Evolutionary conservation across 1,140 invertebrate genomes (phyloP).

Genomic region (Drosophila yakuba): DNA sequence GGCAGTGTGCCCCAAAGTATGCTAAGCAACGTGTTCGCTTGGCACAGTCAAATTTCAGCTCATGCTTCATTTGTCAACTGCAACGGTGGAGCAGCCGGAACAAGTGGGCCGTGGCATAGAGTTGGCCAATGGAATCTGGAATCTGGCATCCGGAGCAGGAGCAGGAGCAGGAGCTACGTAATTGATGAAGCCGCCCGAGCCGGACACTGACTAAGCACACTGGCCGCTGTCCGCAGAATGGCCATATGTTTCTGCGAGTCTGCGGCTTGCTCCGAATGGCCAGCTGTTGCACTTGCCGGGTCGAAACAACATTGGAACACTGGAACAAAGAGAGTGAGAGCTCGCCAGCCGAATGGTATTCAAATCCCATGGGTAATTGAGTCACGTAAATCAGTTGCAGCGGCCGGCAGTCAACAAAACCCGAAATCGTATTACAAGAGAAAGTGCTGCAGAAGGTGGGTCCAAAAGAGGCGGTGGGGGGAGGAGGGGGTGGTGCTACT

Average conservation of each 20-base stretch:
- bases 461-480: too few species aligned
- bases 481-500: neutral
- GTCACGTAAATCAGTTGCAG: conserved; percentile 71
- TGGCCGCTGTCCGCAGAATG: conserved; percentile 55
- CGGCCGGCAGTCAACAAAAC: conserved; percentile 46
- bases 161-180: conserved; percentile 47
- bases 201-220: conserved; percentile 77
- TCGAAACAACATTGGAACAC: neutral
- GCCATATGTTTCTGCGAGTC: conserved; percentile 63
- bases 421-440: conserved; percentile 52
- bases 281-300: conserved; percentile 36
- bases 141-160: too few species aligned
- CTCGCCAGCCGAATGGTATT: conserved; percentile 27
- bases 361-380: conserved; percentile 72
- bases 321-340: conserved; percentile 10
- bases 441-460: conserved; percentile 29
- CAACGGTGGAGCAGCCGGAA: conserved; percentile 3
- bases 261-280: conserved; percentile 21
- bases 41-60: conserved; percentile 59
- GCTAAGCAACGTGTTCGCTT: conserved; percentile 19
- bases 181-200: conserved; percentile 69
- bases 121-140: neutral
- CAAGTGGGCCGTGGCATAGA: too few species aligned
- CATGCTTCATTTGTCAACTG: conserved; percentile 80
- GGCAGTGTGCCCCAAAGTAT: conserved; percentile 27